Conservation (phyloP, 2,888 invertebrate genomes). For the Cecidostiba fungosa region DNA sequence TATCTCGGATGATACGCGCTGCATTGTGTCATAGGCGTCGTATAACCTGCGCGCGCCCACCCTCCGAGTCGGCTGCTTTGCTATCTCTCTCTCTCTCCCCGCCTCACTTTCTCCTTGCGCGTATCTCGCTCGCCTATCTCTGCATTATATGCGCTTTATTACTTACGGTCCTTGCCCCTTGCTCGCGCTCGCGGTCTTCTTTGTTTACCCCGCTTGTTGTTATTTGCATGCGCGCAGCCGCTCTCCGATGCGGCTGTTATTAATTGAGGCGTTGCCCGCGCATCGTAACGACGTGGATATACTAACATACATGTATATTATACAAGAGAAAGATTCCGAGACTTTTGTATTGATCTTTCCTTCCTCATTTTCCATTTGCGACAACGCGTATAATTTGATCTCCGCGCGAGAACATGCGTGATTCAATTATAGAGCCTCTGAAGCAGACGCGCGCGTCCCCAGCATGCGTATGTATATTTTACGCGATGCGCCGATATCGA, state of each 20-base stretch:
- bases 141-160: slow-evolving; percentile 5
- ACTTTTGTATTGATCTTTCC: neutral
- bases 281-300: neutral
- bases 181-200: neutral
- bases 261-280: slow-evolving; percentile 5
- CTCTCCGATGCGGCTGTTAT: neutral
- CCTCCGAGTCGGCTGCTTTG: neutral
- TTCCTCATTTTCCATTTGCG: neutral
- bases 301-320: no score
- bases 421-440: slow-evolving; percentile 48
- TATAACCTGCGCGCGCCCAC: neutral
- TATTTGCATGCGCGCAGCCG: neutral
- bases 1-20: slow-evolving; percentile 61
- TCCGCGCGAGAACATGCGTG: slow-evolving; percentile 34
- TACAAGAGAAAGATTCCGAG: no score
- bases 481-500: slow-evolving; percentile 24
- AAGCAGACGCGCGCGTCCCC: neutral
- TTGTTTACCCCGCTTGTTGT: neutral
- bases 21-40: slow-evolving; percentile 51
- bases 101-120: neutral
- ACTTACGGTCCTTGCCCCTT: neutral
- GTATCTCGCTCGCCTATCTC: slow-evolving; percentile 15
- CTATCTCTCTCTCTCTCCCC: slow-evolving; percentile 21
- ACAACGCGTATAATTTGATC: neutral
- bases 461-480: slow-evolving; percentile 33